These are phyloP conservation scores for Mus spicilegus DNA, from an alignment of 2,113 vertebrate species.

Conservation along the genomic window DNA sequence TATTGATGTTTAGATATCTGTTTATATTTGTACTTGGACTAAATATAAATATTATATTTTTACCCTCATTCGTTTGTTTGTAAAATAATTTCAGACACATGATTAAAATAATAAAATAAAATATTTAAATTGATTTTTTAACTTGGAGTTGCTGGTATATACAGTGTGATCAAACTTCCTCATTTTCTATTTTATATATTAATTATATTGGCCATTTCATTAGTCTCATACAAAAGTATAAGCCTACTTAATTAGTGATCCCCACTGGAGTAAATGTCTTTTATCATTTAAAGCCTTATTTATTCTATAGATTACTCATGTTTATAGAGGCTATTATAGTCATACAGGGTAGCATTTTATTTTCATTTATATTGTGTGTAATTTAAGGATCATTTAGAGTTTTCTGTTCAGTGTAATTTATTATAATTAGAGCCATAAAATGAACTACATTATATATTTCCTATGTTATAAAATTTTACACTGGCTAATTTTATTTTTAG, in stretches of 20 bases:
- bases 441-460: not conserved
- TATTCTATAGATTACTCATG: not conserved
- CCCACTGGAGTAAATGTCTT: not conserved
- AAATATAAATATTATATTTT: not conserved
- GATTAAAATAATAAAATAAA: not conserved
- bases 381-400: not conserved
- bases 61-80: not conserved
- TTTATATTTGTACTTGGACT: not conserved
- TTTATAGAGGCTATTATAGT: not conserved
- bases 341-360: not conserved
- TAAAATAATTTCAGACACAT: not conserved
- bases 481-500: not conserved
- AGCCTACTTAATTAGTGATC: not conserved
- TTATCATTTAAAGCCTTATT: not conserved
- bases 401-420: not conserved
- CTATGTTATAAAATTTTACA: not conserved
- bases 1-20: not conserved
- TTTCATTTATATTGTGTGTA: not conserved
- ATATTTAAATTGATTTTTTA: not conserved
- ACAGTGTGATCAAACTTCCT: not conserved
- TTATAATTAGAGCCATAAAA: slow-evolving; percentile 9
- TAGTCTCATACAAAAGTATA: not conserved
- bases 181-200: not conserved
- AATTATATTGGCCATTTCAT: not conserved
- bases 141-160: not conserved